Conservation (phyloP, 2,113 vertebrate genomes). For the Cromileptes altivelis region DNA sequence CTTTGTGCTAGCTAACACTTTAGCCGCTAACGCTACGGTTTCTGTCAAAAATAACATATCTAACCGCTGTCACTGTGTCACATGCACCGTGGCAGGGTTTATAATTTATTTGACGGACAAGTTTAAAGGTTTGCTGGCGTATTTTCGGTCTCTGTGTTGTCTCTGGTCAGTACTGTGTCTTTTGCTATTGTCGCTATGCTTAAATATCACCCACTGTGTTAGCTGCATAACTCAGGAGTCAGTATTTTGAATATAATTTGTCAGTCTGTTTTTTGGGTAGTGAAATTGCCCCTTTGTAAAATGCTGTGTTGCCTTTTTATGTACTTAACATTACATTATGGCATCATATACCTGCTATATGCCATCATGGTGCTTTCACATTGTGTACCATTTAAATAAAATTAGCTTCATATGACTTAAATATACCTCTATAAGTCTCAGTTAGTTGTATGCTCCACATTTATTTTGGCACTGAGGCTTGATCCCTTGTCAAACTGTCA, state of each 20-base stretch:
- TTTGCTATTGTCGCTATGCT: neutral
- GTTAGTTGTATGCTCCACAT: neutral
- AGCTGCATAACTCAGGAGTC: neutral
- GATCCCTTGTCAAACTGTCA: neutral
- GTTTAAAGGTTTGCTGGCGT: constrained; percentile 9
- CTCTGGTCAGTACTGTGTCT: neutral
- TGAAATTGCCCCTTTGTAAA: neutral
- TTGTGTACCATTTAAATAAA: neutral
- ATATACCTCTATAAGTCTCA: neutral
- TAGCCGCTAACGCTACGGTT: constrained; percentile 27
- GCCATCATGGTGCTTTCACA: neutral
- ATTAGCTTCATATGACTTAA: neutral
- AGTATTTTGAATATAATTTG: neutral
- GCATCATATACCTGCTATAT: neutral
- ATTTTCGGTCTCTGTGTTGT: neutral
- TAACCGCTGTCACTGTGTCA: neutral
- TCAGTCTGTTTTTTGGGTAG: neutral
- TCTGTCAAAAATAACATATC: neutral
- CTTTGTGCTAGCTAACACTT: constrained; percentile 55
- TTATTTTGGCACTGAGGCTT: too few species aligned
- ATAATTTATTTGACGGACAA: neutral
- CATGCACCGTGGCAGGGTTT: neutral
- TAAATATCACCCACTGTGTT: neutral
- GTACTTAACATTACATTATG: neutral
- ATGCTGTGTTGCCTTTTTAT: neutral